Base-by-base conservation (phyloP, 2,888 invertebrate species). In the Falcaria lacertinaria region DNA sequence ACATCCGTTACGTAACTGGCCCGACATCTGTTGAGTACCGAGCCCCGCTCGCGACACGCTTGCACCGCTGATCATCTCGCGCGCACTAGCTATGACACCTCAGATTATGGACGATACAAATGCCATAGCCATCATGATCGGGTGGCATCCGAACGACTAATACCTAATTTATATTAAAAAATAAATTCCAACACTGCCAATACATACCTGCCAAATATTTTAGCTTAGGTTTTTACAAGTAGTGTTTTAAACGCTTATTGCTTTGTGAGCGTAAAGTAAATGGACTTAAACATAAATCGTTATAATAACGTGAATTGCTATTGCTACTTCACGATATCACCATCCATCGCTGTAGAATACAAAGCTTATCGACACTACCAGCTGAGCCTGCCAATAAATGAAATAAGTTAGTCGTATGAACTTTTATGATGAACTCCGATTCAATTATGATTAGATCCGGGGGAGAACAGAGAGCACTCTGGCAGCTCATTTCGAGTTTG, bases 11-110 rank as follows among this genome's bases (percentile, higher is more conserved):
- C 85, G 83, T 84, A 85, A 86, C 76, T 28, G 61, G 51, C 43
- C 67, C 80, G 74, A 72, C 85, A 85, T 80, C 85, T 86, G 87
- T 87, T 86, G 86, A 84, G 82, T 74, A 50, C 54, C 66, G 62
- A 62, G 57, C 64, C 61, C 71, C 57, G 58, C 72, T 66, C 72
- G 75, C 75, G 75, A 61, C 83, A 82, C 85, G 86, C 86, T 86
- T 85, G 54, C 79, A 81, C 81, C 71, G 80, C 84, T 74, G 66
- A 59, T 71, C 79, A 79, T 74, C 58, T 49, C 74, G 76, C 72
- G 74, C 71, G 74, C 83, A 76, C 75, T 63, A 47, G 73, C 54
- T 78, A 83, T 80, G 81, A 58, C 58, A 63, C 60, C 64, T 62
- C 57, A 57, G 72, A 65, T 50, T 52, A 61, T 60, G 42, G 49